Conservation (phyloP, 2,888 invertebrate genomes). For the Macrophya alboannulata region DNA sequence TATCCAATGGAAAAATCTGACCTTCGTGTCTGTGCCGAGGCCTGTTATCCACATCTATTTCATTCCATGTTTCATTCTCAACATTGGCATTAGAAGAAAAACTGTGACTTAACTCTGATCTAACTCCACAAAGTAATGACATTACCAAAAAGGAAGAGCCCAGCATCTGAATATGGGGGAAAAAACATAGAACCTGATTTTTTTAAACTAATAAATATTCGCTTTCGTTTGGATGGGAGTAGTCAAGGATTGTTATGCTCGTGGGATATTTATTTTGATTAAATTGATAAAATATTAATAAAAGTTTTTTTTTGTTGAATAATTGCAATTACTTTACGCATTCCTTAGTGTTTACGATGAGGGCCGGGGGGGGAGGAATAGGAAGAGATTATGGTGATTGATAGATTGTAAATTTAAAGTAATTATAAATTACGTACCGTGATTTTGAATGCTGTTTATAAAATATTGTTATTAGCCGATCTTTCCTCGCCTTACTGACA, state of each 20-base stretch:
- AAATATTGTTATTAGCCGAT: background rate
- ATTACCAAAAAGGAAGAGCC: background rate
- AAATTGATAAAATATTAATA: background rate
- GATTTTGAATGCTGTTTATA: background rate
- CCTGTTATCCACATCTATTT: constrained; percentile 65
- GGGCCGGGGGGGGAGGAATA: background rate
- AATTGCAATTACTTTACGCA: background rate
- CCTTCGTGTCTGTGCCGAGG: constrained; percentile 70
- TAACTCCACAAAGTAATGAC: constrained; percentile 52
- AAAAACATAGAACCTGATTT: constrained; percentile 41
- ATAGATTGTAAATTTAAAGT: background rate
- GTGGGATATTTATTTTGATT: too few relatives aligned
- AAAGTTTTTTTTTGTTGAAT: background rate
- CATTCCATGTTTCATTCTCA: constrained; percentile 70
- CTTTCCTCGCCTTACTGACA: background rate
- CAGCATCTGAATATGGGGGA: background rate
- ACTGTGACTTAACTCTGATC: constrained; percentile 69
- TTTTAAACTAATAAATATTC: background rate
- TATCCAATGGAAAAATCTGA: constrained; percentile 71
- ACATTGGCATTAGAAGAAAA: constrained; percentile 66
- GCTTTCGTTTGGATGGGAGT: background rate
- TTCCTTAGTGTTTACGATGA: background rate
- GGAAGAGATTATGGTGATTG: background rate
- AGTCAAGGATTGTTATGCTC: too few relatives aligned
- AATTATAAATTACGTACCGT: constrained; percentile 9